phyloP scores from a whole-genome alignment of 2,888 invertebrate genomes.

The Myopa tessellatipennis region DNA sequence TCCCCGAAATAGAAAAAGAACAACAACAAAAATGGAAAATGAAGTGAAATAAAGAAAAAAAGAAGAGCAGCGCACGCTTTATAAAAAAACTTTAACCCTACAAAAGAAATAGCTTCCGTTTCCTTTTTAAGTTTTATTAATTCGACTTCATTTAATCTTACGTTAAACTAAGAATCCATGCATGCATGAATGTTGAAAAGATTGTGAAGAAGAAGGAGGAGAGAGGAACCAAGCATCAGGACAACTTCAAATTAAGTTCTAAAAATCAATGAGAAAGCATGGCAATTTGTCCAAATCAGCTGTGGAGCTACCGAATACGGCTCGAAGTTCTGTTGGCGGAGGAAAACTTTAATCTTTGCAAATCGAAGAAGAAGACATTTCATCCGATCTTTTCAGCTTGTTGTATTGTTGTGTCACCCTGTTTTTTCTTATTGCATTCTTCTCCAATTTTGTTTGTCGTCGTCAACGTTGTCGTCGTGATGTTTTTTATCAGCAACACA shows the following conservation, averaged over 20 bases:
- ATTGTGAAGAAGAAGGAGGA: background rate
- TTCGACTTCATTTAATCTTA: background rate
- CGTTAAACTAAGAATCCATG: background rate
- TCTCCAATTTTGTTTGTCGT: slow-evolving; percentile 10
- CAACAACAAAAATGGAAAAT: background rate
- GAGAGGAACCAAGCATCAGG: too few species aligned
- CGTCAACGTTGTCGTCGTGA: background rate
- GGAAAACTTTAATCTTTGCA: too few species aligned
- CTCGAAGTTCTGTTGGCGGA: too few species aligned
- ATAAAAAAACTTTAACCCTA: too few species aligned
- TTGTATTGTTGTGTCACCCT: slow-evolving; percentile 1
- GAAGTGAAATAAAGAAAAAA: background rate
- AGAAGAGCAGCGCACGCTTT: background rate
- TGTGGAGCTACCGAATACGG: too few species aligned
- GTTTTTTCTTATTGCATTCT: slow-evolving; percentile 12
- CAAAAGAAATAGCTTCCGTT: too few species aligned
- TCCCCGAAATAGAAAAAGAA: background rate
- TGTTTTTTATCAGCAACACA: background rate
- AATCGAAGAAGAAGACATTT: too few species aligned
- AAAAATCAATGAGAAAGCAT: too few species aligned
- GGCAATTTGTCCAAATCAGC: too few species aligned
- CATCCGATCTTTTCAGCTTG: background rate
- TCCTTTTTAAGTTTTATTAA: background rate
- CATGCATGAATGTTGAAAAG: background rate
- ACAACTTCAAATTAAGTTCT: too few species aligned